Percentiles rank a stretch among this genome's conserved stretches.
phyloP scores from a whole-genome alignment of 2,113 vertebrate genomes.

The Peromyscus leucopus region DNA sequence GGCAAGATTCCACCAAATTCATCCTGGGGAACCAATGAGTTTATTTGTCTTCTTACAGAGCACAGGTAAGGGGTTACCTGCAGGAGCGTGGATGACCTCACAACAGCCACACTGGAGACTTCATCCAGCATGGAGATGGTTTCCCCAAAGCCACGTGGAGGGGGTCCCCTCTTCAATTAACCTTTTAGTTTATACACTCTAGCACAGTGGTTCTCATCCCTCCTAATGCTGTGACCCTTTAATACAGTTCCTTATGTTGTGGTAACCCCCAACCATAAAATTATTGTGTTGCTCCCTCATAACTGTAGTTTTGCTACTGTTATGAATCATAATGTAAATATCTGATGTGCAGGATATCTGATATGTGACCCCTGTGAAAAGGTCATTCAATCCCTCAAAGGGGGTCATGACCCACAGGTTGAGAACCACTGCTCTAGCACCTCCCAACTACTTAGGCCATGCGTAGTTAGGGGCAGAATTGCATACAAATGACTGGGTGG shows the following conservation, averaged over 20 bases:
- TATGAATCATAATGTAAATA: neutral
- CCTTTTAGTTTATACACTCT: neutral
- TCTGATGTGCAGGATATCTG: neutral
- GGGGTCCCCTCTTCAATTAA: neutral
- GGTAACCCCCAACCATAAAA: neutral
- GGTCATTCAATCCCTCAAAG: too few species aligned
- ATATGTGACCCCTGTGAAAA: neutral
- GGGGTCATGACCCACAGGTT: neutral
- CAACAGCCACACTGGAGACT: neutral
- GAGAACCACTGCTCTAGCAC: neutral
- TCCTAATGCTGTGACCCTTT: neutral
- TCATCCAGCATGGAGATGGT: neutral
- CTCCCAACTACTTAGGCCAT: neutral
- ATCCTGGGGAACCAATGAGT: neutral
- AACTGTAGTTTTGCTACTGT: neutral
- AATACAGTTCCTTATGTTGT: neutral
- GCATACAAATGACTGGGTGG: neutral
- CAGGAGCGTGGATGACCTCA: neutral
- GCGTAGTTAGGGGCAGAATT: neutral
- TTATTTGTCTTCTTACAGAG: neutral
- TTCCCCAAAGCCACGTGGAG: neutral
- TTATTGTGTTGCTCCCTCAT: neutral
- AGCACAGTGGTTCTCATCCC: neutral
- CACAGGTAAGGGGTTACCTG: too few species aligned
- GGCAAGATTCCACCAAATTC: neutral